These are phyloP conservation scores for Pediacus dermestoides DNA, from an alignment of 2,888 invertebrate species.

Conservation along the genomic window DNA sequence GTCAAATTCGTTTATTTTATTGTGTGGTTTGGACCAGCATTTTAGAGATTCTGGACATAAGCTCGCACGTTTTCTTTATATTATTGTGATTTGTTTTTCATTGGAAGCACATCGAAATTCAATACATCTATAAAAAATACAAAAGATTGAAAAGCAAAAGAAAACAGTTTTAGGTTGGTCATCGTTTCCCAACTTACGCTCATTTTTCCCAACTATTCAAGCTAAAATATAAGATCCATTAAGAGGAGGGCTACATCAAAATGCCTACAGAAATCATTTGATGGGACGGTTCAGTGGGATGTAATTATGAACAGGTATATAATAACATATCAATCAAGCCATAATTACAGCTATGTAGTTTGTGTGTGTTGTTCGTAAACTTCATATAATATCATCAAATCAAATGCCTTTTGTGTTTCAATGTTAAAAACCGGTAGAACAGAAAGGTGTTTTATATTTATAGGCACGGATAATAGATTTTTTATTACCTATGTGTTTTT, in stretches of 20 bases:
- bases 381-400: constrained; percentile 15
- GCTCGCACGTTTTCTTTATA: too few relatives aligned
- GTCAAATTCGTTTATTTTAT: constrained; percentile 2
- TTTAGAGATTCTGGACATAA: too few relatives aligned
- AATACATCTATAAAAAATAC: too few relatives aligned
- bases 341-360: constrained; percentile 44
- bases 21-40: constrained; percentile 2
- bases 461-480: constrained; percentile 1
- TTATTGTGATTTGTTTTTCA: neutral
- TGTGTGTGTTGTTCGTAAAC: constrained; percentile 20
- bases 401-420: constrained; percentile 11
- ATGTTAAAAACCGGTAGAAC: constrained; percentile 18
- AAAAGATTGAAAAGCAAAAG: too few relatives aligned
- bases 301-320: constrained; percentile 46
- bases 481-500: too few relatives aligned
- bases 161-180: too few relatives aligned
- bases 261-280: constrained; percentile 27
- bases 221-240: too few relatives aligned
- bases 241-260: too few relatives aligned
- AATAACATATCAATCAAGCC: constrained; percentile 48
- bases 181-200: too few relatives aligned
- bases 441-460: constrained; percentile 19
- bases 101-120: neutral
- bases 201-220: too few relatives aligned
- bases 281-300: constrained; percentile 32